Conservation (phyloP, 2,797 vertebrate genomes). For the Staurois parvus region DNA sequence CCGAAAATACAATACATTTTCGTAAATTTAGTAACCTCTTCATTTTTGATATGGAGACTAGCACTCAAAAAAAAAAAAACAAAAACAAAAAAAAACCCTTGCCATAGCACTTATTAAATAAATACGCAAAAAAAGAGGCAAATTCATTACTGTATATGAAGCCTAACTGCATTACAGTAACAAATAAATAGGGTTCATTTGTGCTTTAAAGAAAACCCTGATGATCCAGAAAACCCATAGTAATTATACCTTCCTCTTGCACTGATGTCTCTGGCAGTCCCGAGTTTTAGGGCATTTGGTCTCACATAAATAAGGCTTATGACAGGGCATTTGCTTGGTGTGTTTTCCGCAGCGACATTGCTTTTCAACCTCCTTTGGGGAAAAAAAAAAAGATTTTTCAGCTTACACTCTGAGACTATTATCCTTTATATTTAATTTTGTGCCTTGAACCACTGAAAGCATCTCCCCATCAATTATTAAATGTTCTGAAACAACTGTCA, state of each 20-base stretch:
- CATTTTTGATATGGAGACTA: too few species aligned
- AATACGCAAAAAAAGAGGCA: too few species aligned
- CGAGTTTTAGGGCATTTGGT: constrained; percentile 88
- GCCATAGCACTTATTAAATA: too few species aligned
- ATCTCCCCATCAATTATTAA: background rate
- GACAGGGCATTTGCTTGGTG: constrained; percentile 86
- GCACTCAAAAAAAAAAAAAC: too few species aligned
- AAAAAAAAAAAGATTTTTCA: constrained; percentile 44
- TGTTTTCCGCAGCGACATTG: constrained; percentile 92
- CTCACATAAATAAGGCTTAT: constrained; percentile 93
- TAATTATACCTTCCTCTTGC: constrained; percentile 84
- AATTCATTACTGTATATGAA: too few species aligned
- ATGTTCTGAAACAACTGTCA: background rate
- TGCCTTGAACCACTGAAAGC: background rate
- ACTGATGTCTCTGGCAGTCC: constrained; percentile 91
- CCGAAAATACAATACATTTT: too few species aligned
- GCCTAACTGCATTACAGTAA: too few species aligned
- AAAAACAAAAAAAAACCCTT: too few species aligned
- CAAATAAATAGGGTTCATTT: too few species aligned
- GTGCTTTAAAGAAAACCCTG: too few species aligned
- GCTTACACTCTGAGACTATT: background rate
- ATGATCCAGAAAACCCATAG: background rate
- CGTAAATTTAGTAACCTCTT: too few species aligned
- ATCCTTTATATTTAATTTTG: background rate
- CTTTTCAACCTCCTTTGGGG: constrained; percentile 90